phyloP scores from a whole-genome alignment of 1,140 invertebrate genomes.

The Melipona quadrifasciata region DNA sequence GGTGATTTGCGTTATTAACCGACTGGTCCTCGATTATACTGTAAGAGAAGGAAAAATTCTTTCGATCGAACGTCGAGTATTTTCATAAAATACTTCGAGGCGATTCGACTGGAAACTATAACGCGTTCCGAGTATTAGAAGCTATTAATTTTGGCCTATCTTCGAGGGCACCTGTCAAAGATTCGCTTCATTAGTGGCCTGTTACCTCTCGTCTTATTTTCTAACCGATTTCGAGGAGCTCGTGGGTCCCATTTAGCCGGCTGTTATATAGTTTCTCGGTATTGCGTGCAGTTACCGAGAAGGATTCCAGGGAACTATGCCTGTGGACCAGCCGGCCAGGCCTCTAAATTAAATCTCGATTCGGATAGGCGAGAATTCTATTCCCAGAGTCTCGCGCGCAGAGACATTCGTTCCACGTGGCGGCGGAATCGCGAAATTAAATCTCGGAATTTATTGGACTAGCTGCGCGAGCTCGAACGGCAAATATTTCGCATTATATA shows the following conservation, averaged over 20 bases:
- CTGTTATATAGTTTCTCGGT: conserved; percentile 31
- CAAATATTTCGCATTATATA: not conserved
- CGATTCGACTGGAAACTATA: too few species aligned
- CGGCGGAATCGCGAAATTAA: conserved; percentile 31
- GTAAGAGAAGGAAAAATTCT: too few species aligned
- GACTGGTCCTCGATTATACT: not conserved
- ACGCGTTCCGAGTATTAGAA: not conserved
- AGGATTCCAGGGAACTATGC: conserved; percentile 34
- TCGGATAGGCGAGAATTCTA: conserved; percentile 46
- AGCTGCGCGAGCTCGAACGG: too few species aligned
- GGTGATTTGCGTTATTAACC: conserved; percentile 23
- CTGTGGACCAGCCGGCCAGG: not conserved
- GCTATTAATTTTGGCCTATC: conserved; percentile 1
- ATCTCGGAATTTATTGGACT: conserved; percentile 24
- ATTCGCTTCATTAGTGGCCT: conserved; percentile 14
- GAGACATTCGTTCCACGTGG: not conserved
- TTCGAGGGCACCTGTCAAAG: not conserved
- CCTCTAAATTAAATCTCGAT: conserved; percentile 53
- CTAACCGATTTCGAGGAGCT: not conserved
- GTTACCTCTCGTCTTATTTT: not conserved
- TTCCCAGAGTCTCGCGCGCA: not conserved
- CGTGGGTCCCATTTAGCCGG: not conserved
- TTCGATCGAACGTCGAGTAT: not conserved
- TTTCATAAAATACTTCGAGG: too few species aligned
- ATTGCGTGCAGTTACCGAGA: conserved; percentile 2